A percentile compares a stretch with the other conserved stretches of the same genome.
phyloP scores from a whole-genome alignment of 2,113 vertebrate genomes.

The Lycocorax pyrrhopterus region DNA sequence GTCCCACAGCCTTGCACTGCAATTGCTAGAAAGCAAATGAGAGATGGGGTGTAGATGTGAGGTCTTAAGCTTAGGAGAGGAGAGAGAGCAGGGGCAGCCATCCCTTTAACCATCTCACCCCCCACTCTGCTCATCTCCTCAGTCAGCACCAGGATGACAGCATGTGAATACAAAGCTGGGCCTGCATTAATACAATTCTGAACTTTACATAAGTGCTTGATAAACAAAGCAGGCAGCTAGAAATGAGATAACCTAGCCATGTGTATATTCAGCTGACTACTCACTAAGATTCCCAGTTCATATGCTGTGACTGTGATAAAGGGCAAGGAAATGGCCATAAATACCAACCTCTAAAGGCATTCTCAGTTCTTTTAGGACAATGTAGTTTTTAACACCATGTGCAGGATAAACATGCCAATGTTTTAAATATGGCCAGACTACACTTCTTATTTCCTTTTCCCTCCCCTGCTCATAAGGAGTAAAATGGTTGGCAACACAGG shows the following conservation, averaged over 20 bases:
- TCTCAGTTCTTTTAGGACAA: background rate
- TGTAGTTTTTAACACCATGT: background rate
- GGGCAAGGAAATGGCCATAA: background rate
- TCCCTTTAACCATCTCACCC: background rate
- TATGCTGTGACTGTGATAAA: background rate
- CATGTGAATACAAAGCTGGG: background rate
- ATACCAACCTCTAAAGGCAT: background rate
- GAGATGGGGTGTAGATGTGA: background rate
- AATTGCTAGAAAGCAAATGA: background rate
- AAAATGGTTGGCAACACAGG: background rate
- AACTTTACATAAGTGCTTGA: conserved; percentile 14
- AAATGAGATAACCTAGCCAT: conserved; percentile 36
- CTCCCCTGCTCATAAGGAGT: background rate
- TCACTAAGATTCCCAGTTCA: background rate
- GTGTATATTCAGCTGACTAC: conserved; percentile 37
- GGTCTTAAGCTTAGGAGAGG: background rate
- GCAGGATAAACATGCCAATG: background rate
- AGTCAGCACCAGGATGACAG: background rate
- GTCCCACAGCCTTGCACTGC: background rate
- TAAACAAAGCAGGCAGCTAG: conserved; percentile 51
- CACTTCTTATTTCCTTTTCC: background rate
- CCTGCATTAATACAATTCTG: background rate
- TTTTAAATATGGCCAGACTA: background rate
- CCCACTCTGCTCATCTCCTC: background rate
- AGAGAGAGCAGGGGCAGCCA: background rate